Conservation (phyloP, 2,113 vertebrate genomes). For the Neotragus moschatus region DNA sequence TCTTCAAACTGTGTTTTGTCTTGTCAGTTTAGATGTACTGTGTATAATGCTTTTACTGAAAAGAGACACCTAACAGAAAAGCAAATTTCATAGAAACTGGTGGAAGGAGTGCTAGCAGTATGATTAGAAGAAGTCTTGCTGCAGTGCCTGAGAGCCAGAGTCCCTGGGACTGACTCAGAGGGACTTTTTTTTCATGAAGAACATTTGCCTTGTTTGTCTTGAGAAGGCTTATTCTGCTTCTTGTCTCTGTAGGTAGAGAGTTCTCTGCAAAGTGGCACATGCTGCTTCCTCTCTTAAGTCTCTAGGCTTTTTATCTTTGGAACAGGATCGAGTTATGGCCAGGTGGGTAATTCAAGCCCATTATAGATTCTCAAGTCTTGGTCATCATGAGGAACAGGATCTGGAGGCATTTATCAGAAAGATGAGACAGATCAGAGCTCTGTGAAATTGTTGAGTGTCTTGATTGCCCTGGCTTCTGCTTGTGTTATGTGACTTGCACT, state of each 20-base stretch:
- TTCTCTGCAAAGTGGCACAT: not conserved
- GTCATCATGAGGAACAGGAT: not conserved
- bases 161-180: not conserved
- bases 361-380: not conserved
- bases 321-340: not conserved
- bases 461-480: not conserved
- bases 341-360: not conserved
- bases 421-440: not conserved
- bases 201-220: not conserved
- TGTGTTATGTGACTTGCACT: not conserved
- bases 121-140: not conserved
- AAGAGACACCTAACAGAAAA: not conserved
- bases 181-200: not conserved
- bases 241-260: not conserved
- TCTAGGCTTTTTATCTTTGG: not conserved
- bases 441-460: not conserved
- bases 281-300: not conserved
- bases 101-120: not conserved
- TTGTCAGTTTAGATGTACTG: not conserved
- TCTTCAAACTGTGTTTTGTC: not conserved
- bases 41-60: not conserved
- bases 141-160: not conserved
- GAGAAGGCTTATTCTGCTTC: not conserved
- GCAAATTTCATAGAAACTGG: not conserved
- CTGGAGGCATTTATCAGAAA: not conserved